A percentile compares a stretch with the other conserved stretches of the same genome.
Conservation (phyloP, 2,797 vertebrate genomes). For the Sus cebifrons region DNA sequence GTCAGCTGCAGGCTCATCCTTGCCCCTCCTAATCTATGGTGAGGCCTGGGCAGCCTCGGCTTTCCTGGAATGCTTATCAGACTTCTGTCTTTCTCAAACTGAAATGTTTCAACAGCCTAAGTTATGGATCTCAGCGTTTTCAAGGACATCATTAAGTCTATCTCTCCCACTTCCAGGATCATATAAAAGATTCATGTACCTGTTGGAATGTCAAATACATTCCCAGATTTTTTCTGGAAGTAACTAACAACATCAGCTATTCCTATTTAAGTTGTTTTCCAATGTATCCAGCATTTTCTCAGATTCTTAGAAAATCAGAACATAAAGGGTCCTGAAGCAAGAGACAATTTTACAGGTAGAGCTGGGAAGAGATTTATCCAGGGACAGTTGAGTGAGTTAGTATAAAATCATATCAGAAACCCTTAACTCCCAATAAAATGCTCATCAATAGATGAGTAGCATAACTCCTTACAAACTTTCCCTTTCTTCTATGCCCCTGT, state of each 20-base stretch:
- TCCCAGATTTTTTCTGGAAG: not conserved
- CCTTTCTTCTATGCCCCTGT: not conserved
- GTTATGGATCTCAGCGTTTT: not conserved
- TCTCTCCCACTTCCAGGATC: not conserved
- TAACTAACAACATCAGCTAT: not conserved
- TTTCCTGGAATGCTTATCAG: not conserved
- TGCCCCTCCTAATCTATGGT: not conserved
- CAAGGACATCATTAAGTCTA: not conserved
- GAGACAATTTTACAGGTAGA: slow-evolving; percentile 8
- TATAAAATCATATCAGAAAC: not conserved
- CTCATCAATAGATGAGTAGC: not conserved
- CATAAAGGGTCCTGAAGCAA: not conserved
- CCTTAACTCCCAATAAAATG: not conserved
- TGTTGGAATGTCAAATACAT: slow-evolving; percentile 7
- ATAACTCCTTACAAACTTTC: not conserved
- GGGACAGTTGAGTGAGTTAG: not conserved
- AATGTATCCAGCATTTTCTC: not conserved
- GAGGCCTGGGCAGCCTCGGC: not conserved
- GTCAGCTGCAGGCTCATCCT: not conserved
- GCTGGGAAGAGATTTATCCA: not conserved
- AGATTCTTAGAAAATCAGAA: not conserved
- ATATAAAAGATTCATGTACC: not conserved
- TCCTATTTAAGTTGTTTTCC: slow-evolving; percentile 7
- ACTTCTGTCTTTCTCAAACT: not conserved
- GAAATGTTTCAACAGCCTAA: not conserved